These are phyloP conservation scores for Antrozous pallidus DNA, from an alignment of 2,797 vertebrate genomes.

Conservation along the genomic window DNA sequence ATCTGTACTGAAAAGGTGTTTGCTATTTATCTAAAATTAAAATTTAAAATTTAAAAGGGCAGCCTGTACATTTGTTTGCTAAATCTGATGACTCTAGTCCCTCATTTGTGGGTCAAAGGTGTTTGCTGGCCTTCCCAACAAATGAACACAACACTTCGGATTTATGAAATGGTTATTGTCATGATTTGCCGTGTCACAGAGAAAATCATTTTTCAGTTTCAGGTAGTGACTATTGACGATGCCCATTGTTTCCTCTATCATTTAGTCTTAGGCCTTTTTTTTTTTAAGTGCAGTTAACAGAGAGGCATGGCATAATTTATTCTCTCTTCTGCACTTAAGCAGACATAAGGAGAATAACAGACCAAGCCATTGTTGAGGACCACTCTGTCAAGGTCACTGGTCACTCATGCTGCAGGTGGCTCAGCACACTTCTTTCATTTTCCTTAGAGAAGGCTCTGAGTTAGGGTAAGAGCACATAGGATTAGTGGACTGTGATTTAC, in stretches of 20 bases:
- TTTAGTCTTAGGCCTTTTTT: neutral
- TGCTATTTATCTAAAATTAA: neutral
- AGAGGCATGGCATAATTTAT: neutral
- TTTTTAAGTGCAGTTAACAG: neutral
- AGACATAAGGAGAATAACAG: neutral
- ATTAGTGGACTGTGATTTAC: neutral
- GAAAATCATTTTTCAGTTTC: neutral
- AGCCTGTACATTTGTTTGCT: neutral
- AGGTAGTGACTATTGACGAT: neutral
- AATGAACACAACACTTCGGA: neutral
- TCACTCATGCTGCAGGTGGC: fast-evolving
- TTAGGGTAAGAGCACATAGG: neutral
- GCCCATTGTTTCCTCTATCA: neutral
- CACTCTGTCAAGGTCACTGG: neutral
- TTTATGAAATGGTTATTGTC: neutral
- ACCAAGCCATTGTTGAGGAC: neutral
- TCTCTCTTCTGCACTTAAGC: neutral
- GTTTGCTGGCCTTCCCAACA: neutral
- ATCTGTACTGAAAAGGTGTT: neutral
- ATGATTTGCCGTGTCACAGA: neutral
- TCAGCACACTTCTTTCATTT: neutral
- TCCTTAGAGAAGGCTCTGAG: neutral
- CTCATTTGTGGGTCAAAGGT: neutral
- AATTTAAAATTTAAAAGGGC: neutral
- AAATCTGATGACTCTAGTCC: neutral